Evolutionary conservation across 2,113 vertebrate genomes (phyloP).

Genomic region (Merops nubicus): DNA sequence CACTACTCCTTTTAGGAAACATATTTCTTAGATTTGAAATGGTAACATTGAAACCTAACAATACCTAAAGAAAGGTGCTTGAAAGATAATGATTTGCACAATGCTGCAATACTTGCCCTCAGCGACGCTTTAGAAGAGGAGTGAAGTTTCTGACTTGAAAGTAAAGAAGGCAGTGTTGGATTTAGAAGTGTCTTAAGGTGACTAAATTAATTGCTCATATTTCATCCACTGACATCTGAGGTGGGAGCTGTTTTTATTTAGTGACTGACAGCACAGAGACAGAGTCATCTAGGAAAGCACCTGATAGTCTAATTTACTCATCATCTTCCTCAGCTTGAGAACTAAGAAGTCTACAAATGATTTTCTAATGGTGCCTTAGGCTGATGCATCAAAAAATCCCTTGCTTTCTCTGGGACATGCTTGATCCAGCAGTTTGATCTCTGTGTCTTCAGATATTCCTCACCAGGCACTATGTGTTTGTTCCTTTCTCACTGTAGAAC

Average conservation of each 20-base stretch:
- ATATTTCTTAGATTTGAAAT: neutral
- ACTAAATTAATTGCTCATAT: constrained; percentile 29
- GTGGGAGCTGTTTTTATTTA: constrained; percentile 12
- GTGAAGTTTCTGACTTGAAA: constrained; percentile 38
- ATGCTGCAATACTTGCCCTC: neutral
- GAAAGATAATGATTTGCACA: constrained; percentile 8
- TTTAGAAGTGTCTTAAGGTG: neutral
- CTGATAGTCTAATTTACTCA: neutral
- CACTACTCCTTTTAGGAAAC: neutral
- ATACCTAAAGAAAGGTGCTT: neutral
- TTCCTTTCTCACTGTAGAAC: neutral
- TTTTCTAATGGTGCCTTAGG: constrained; percentile 30
- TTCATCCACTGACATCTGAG: constrained; percentile 25
- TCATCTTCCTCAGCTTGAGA: constrained; percentile 3
- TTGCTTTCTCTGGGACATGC: neutral
- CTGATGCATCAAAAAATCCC: neutral
- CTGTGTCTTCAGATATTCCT: neutral
- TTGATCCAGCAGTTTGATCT: neutral
- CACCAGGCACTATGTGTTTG: neutral
- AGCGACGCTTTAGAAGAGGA: constrained; percentile 8
- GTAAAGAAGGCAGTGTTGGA: neutral
- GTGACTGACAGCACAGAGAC: constrained; percentile 38
- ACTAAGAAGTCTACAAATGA: neutral
- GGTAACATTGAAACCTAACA: neutral
- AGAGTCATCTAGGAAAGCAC: constrained; percentile 41